Base-by-base conservation (phyloP, 2,888 invertebrate species). In the Eristalis arbustorum region DNA sequence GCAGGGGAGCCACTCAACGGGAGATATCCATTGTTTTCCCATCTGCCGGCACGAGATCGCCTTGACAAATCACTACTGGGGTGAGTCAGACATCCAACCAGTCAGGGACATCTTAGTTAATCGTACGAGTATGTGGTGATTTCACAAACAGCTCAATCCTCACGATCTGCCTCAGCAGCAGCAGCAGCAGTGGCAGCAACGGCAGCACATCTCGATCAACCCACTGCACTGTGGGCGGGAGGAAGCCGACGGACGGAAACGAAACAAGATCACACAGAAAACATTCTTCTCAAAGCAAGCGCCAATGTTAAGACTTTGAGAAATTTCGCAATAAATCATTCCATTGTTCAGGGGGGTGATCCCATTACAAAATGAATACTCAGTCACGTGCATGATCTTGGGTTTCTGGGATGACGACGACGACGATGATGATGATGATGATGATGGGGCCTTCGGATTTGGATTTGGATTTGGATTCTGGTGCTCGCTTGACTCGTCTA, bases 341-440 rank as follows among this genome's bases (percentile, higher is more conserved):
- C 87, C 71, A 85, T 88, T 88, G 88, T 87, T 84, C 49, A n/a
- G 49, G 76, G 84, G 88, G 85, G 87, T 88, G 88, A 88, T 88
- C 88, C 88, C 88, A 88, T 88, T 88, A 88, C 87, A 87, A 88
- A 87, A 88, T 87, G 82, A 79, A 87, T 87, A 81, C 71, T 68
- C 81, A 88, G 87, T 88, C 88, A 88, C 88, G 88, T 88, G 88
- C 88, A 88, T 88, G 88, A 88, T 88, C 88, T 88, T 88, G 88
- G 88, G 87, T 88, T 88, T 88, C 88, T 82, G 73, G 87, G 61
- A 63, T 49, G 42, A 42, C 10, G 42, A 42, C n/a, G 42, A 40
- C 14, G 40, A 28, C 28, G 28, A 28, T 4, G 28, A 28, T 4
- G 28, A 31, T 31, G 67, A 81, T 84, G 81, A 85, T 66, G 63